phyloP scores from a whole-genome alignment of 1,140 invertebrate species.

The Asbolus verrucosus region DNA sequence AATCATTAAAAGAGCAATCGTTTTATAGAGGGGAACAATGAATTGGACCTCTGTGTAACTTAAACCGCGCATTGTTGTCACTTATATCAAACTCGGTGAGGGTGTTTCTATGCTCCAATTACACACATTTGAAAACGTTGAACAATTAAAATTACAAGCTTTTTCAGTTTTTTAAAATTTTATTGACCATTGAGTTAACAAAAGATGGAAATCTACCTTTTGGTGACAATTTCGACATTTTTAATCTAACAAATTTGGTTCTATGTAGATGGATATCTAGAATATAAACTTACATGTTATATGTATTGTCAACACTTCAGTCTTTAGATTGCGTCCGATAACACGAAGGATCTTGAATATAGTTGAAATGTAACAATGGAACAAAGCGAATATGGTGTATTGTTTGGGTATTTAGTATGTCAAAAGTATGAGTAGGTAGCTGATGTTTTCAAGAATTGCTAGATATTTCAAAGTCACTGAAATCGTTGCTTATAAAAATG shows the following conservation, averaged over 20 bases:
- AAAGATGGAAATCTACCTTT: too few relatives aligned
- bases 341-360: slow-evolving; percentile 8
- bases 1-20: slow-evolving; percentile 30
- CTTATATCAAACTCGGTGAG: slow-evolving; percentile 8
- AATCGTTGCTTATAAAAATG: too few relatives aligned
- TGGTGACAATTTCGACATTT: too few relatives aligned
- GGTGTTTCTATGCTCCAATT: slow-evolving; percentile 24
- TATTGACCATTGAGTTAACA: too few relatives aligned
- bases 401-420: too few relatives aligned
- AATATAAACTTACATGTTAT: slow-evolving; percentile 12
- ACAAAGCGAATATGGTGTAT: slow-evolving; percentile 5
- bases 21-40: slow-evolving; percentile 25
- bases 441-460: too few relatives aligned
- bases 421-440: too few relatives aligned
- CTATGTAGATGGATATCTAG: slow-evolving; percentile 3
- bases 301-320: slow-evolving; percentile 28
- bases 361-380: slow-evolving; percentile 24
- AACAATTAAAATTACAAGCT: too few relatives aligned
- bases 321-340: slow-evolving; percentile 16
- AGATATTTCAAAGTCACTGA: too few relatives aligned
- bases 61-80: slow-evolving; percentile 17
- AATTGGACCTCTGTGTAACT: slow-evolving; percentile 27
- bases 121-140: slow-evolving; percentile 16
- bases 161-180: too few relatives aligned
- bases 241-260: not conserved